These are phyloP conservation scores for Gymnodraco acuticeps DNA, from an alignment of 2,797 vertebrate species.

Conservation along the genomic window DNA sequence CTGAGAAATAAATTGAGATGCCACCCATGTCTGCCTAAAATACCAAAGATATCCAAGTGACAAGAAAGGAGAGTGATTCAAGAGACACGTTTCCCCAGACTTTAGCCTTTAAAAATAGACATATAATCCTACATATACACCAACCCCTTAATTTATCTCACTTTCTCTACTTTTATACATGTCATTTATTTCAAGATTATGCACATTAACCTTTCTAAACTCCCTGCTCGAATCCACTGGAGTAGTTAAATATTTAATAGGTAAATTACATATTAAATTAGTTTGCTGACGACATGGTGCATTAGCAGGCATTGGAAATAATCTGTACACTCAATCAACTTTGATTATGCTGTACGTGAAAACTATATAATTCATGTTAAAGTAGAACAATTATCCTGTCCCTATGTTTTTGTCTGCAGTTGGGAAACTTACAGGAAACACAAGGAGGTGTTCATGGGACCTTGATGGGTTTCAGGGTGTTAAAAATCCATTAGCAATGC, in stretches of 20 bases:
- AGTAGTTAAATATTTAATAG: slow-evolving; percentile 39
- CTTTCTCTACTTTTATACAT: not conserved
- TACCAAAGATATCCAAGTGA: slow-evolving; percentile 10
- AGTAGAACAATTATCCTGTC: slow-evolving; percentile 1
- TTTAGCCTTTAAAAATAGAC: slow-evolving; percentile 20
- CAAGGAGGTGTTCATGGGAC: slow-evolving; percentile 31
- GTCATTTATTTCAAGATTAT: slow-evolving; percentile 1
- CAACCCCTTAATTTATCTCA: not conserved
- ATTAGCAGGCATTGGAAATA: not conserved
- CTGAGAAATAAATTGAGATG: not conserved
- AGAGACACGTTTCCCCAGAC: slow-evolving; percentile 34
- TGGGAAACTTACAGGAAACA: slow-evolving; percentile 53
- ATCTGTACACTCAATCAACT: not conserved
- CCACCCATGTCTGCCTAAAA: not conserved
- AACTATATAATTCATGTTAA: not conserved
- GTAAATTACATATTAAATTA: slow-evolving; percentile 27
- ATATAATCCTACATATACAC: slow-evolving; percentile 22
- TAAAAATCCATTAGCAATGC: slow-evolving; percentile 59
- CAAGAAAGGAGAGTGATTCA: not conserved
- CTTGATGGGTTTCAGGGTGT: slow-evolving; percentile 44
- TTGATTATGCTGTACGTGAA: not conserved
- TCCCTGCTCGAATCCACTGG: not conserved
- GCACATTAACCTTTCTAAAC: slow-evolving; percentile 23
- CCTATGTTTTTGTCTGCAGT: not conserved
- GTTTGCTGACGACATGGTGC: not conserved